phyloP scores from a whole-genome alignment of 2,888 invertebrate species.

The Drosophila basisetae region DNA sequence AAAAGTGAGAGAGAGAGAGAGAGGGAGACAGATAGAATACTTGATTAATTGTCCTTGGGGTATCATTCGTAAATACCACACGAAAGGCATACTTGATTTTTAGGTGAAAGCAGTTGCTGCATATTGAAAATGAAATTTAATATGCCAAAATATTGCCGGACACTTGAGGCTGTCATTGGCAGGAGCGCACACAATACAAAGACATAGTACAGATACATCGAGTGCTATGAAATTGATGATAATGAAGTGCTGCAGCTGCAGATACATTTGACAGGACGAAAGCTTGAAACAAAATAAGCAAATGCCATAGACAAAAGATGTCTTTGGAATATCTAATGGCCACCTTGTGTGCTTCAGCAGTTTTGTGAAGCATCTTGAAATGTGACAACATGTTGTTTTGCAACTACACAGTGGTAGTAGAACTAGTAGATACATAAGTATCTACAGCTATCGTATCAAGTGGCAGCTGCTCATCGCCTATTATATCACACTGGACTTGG shows the following conservation, averaged over 20 bases:
- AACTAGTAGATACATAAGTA: conserved; percentile 61
- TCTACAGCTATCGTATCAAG: conserved; percentile 66
- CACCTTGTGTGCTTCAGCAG: conserved; percentile 54
- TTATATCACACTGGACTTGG: conserved; percentile 33
- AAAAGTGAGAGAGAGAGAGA: conserved; percentile 11
- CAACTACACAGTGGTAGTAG: conserved; percentile 8
- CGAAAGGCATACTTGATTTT: conserved; percentile 53
- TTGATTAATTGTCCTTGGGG: conserved; percentile 65
- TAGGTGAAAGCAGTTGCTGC: conserved; percentile 16
- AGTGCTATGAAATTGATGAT: conserved; percentile 56
- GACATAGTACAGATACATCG: conserved; percentile 10
- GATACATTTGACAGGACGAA: conserved; percentile 68
- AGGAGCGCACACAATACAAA: conserved; percentile 21
- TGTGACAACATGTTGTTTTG: conserved; percentile 62
- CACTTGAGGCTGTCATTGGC: conserved; percentile 67
- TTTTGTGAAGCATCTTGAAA: conserved; percentile 62
- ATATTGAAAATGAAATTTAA: conserved; percentile 58
- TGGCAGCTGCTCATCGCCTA: conserved; percentile 40
- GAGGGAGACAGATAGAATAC: conserved; percentile 6
- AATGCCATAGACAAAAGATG: conserved; percentile 62
- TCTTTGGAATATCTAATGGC: conserved; percentile 46
- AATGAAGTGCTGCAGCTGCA: conserved; percentile 70
- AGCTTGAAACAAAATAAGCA: conserved; percentile 68
- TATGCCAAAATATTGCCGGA: conserved; percentile 68
- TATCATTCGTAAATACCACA: conserved; percentile 28